Base-by-base conservation (phyloP, 1,140 invertebrate genomes). In the Nasonia longicornis region DNA sequence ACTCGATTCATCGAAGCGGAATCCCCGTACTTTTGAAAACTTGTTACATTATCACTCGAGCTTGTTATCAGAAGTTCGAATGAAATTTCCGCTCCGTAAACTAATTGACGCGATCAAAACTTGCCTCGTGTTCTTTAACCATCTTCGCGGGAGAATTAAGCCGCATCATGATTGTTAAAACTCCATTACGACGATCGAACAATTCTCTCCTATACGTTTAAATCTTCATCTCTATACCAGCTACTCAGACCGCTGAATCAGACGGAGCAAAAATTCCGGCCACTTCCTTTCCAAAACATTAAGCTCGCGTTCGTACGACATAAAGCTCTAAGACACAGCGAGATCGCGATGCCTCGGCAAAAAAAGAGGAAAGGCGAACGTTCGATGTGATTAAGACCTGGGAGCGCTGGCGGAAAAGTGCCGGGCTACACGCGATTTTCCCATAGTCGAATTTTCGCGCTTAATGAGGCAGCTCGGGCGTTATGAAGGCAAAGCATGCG, bases 361-460 rank as follows among this genome's bases (percentile, higher is more conserved):
- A 52, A 52, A 52, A 4, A 52, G 12, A 52, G 16, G 14, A 52
- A 52, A 76, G 48, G 12, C 48, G 48, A 45, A 48, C 26, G 67
- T 38, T 58, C 12, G 38, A 70, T 63, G 52, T 64, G 77, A 63
- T 72, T 63, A 64, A 79, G 35, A 64, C 38, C 4, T 26, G 29
- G 22, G 22, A 77, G 22, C 10, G 76, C 22, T 52, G 66, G 14
- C 4, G 11, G 11, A 74, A 67, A 74, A 80, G 66, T 26, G 3
- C 26, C 26, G 14, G 8, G 12, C 31, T 29, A 42, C 48, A 64
- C 52, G 70, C 26, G 6, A 72, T 79, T 72, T 72, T 52, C n/a
- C n/a, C 67, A 16, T 29, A 64, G 20, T 58, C 31, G 69, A 79
- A 79, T 74, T 80, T 73, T 35, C 63, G 10, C 8, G 31, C 22